Base-by-base conservation (phyloP, 2,888 invertebrate species). In the Caenorhabditis angaria region DNA sequence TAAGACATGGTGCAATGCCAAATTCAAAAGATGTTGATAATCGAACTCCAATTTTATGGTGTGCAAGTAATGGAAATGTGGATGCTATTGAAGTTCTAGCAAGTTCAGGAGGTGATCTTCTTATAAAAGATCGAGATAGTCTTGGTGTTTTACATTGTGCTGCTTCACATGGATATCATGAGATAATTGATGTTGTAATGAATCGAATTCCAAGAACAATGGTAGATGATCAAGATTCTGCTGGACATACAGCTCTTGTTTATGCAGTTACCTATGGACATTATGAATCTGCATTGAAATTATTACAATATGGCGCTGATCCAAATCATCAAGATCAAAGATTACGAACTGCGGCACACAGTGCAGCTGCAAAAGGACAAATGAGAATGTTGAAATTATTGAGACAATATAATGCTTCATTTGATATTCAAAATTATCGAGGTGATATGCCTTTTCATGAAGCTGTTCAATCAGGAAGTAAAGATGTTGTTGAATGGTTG, bases 401-500 rank as follows among this genome's bases (percentile, higher is more conserved):
- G 29, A 91, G 91, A 83, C 90, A 91, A 55, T 91, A 92, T 82
- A 93, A 93, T 24, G 94, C 94, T 0, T 94, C 97, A 88, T 90
- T 97, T 55, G 96, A 97, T 93, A 89, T 94, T 64, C 91, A 93
- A 76, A 97, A 96, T 88, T 93, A 94, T 1, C 92, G 94, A 87
- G 97, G 97, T 0, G 97, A 97, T 88, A 91, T 95, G 65, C 95
- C 97, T 0, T 90, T 97, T 27, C 97, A 99, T 88, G 97, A 99
- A 89, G 97, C 97, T 0, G 93, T 96, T 0, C 92, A 93, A 51
- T 94, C 95, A 0, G 95, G 96, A 14, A 69, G 64, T 51, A 69
- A 73, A n/a, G 94, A 94, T 85, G 88, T 95, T 69, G 93, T 95
- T 0, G 92, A 93, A 83, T 96, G 95, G 95, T 89, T 97, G 53